Base-by-base conservation (phyloP, 2,797 vertebrate species). In the Pampus argenteus region DNA sequence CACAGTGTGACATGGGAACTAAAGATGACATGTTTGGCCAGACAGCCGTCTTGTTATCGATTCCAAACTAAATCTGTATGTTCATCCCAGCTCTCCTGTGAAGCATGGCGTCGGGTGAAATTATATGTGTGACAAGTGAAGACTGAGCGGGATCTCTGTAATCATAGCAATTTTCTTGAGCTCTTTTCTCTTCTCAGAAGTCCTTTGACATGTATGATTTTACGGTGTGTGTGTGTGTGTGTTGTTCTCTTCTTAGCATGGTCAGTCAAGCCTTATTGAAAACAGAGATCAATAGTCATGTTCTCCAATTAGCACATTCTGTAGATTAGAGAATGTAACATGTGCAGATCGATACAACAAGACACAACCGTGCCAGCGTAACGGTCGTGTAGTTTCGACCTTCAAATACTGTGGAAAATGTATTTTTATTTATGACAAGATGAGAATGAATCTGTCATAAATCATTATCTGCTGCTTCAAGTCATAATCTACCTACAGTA, bases 211-310 rank as follows among this genome's bases (percentile, higher is more conserved):
- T 50, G 29, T 48, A 47, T 44, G 54, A n/a, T 13, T 67, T 2
- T 58, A n/a, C n/a, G n/a, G 2, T 58, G 5, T 62, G 42, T 36
- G 17, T 54, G 31, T 58, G 4, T 67, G 14, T 52, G 47, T 23
- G 25, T 31, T 25, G 18, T 14, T 26, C 71, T n/a, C 65, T 51
- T 68, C 29, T 65, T 50, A 59, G 52, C 71, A 36, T 58, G 25
- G 47, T 40, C 13, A 18, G 58, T 67, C 42, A 72, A 68, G 63
- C 28, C 26, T 76, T 62, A 74, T 36, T 73, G 71, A 55, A 69
- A 69, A 61, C 25, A 75, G 38, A 48, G 56, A 80, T 88, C 79
- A 55, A 82, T 83, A 79, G 26, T 61, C 60, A 72, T 74, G 77
- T 72, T 84, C 67, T 76, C 52, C 58, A 79, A 70, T 87, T 71